A percentile compares a stretch with the other conserved stretches of the same genome.
phyloP scores from a whole-genome alignment of 2,888 invertebrate species.

The Eristalinus aeneus region DNA sequence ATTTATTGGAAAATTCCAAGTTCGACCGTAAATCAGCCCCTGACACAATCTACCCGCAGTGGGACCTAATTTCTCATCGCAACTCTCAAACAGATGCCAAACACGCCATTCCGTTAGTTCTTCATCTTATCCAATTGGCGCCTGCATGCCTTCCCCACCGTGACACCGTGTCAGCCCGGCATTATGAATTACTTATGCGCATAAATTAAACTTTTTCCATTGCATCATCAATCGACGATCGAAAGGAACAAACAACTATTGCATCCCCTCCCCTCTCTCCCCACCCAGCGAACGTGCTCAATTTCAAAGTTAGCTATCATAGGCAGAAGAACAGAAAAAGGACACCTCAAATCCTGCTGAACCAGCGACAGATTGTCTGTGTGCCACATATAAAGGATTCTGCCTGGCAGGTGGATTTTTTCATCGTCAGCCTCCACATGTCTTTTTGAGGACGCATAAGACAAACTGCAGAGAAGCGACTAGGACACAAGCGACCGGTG shows the following conservation, averaged over 20 bases:
- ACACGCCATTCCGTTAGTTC: not conserved
- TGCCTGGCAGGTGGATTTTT: slow-evolving; percentile 29
- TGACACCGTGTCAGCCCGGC: not conserved
- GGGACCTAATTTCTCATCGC: not conserved
- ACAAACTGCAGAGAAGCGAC: not conserved
- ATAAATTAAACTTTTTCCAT: slow-evolving; percentile 5
- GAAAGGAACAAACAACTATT: slow-evolving; percentile 14
- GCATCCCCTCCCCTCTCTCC: slow-evolving; percentile 2
- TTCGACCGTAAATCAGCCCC: not conserved
- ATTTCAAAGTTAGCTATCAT: slow-evolving; percentile 16
- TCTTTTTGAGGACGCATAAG: not conserved
- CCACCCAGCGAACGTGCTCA: not conserved
- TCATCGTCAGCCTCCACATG: not conserved
- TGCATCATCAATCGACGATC: slow-evolving; percentile 3
- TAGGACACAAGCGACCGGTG: not conserved
- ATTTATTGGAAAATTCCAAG: no score
- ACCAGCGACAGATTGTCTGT: slow-evolving; percentile 56
- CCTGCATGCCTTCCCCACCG: not conserved
- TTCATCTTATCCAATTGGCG: not conserved
- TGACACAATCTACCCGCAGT: not conserved
- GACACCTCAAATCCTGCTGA: slow-evolving; percentile 9
- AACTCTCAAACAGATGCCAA: not conserved
- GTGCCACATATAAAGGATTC: slow-evolving; percentile 12
- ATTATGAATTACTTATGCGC: slow-evolving; percentile 2
- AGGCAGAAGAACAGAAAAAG: not conserved